phyloP scores from a whole-genome alignment of 2,797 vertebrate genomes.

The Melopsittacus undulatus region DNA sequence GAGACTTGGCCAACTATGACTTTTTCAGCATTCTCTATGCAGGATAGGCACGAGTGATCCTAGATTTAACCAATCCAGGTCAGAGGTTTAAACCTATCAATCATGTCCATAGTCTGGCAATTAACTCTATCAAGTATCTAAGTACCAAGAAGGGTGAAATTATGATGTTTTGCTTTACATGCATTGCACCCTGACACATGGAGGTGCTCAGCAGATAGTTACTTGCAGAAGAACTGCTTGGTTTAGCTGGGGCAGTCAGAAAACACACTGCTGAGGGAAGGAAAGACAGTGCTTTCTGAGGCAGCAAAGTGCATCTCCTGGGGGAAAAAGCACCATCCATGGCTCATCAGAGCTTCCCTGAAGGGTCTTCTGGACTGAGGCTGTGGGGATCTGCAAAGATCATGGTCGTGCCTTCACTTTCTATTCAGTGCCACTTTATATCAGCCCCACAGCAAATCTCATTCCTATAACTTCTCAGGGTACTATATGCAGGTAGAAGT shows the following conservation, averaged over 20 bases:
- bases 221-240: not conserved
- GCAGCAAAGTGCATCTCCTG: not conserved
- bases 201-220: not conserved
- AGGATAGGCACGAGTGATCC: not conserved
- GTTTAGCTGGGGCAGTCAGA: not conserved
- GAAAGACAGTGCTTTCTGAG: not conserved
- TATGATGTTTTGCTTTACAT: not conserved
- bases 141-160: not conserved
- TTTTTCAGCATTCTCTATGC: not conserved
- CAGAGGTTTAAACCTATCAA: not conserved
- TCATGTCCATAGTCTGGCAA: not conserved
- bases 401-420: rapidly evolving
- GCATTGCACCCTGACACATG: no score
- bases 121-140: not conserved
- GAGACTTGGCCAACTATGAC: not conserved
- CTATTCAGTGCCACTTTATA: not conserved
- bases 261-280: not conserved
- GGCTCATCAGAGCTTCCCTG: not conserved
- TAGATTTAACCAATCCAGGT: not conserved
- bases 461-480: not conserved
- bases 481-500: not conserved
- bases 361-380: not conserved
- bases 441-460: not conserved
- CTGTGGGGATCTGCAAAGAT: not conserved
- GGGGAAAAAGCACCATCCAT: not conserved